Conservation (phyloP, 2,888 invertebrate species). For the Mantis religiosa region DNA sequence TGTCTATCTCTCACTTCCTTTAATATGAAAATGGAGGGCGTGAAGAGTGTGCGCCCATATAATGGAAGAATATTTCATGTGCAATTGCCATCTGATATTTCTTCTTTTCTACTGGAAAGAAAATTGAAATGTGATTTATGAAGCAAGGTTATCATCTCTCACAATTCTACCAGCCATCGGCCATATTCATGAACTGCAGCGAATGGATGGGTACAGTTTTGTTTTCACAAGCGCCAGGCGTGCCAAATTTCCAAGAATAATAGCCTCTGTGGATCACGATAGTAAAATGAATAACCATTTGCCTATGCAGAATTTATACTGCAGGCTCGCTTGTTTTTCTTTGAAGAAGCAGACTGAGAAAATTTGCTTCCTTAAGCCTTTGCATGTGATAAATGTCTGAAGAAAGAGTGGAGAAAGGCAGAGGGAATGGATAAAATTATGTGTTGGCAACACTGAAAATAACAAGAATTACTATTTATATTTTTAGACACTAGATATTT, state of each 20-base stretch:
- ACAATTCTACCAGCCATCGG: not conserved
- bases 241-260: not conserved
- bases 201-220: not conserved
- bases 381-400: not conserved
- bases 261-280: not conserved
- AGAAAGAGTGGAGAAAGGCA: not conserved
- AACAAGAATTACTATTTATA: no score
- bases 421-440: not conserved
- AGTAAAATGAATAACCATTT: not conserved
- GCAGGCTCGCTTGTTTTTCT: not conserved
- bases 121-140: not conserved
- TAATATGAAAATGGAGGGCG: not conserved
- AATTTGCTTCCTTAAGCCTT: not conserved
- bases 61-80: not conserved
- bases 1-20: not conserved
- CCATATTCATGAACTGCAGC: not conserved
- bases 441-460: no score
- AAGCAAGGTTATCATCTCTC: not conserved
- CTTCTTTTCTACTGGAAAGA: not conserved
- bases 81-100: not conserved
- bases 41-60: not conserved
- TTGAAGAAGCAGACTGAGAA: not conserved
- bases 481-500: no score
- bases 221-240: not conserved
- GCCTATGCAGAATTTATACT: not conserved